phyloP scores from a whole-genome alignment of 2,113 vertebrate species.

The Dicerorhinus sumatrensis region DNA sequence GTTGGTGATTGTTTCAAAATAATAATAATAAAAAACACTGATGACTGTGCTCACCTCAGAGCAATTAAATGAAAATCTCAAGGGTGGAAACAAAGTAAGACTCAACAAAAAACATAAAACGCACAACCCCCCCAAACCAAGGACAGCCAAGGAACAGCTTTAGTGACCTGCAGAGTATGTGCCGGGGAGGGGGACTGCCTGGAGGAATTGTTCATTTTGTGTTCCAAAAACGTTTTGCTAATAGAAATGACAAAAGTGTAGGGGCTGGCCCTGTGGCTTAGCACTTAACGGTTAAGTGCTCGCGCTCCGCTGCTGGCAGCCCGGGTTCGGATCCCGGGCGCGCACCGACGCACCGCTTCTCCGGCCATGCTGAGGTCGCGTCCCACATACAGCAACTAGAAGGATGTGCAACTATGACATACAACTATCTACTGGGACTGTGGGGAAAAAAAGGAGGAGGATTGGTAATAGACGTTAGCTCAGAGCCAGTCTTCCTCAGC shows the following conservation, averaged over 20 bases:
- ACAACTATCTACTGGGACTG: too few species aligned
- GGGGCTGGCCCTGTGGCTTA: too few species aligned
- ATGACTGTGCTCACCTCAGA: neutral
- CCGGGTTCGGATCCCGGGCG: too few species aligned
- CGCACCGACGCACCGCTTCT: too few species aligned
- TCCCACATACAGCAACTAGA: too few species aligned
- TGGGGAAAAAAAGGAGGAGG: too few species aligned
- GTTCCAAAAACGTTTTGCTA: neutral
- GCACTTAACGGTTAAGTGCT: too few species aligned
- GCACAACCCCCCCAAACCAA: neutral
- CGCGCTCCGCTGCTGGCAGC: too few species aligned
- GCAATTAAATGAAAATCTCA: neutral
- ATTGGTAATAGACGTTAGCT: too few species aligned
- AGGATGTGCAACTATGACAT: too few species aligned
- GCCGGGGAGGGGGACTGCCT: neutral
- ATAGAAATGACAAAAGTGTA: neutral
- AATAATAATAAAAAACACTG: neutral
- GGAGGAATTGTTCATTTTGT: neutral
- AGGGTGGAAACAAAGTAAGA: neutral
- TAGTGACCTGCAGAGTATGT: neutral
- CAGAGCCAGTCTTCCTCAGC: too few species aligned
- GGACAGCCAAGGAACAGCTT: neutral
- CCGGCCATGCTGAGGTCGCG: too few species aligned
- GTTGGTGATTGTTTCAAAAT: conserved; percentile 36
- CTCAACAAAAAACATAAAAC: neutral